Base-by-base conservation (phyloP, 1,140 invertebrate species). In the Lanistes nyassanus region DNA sequence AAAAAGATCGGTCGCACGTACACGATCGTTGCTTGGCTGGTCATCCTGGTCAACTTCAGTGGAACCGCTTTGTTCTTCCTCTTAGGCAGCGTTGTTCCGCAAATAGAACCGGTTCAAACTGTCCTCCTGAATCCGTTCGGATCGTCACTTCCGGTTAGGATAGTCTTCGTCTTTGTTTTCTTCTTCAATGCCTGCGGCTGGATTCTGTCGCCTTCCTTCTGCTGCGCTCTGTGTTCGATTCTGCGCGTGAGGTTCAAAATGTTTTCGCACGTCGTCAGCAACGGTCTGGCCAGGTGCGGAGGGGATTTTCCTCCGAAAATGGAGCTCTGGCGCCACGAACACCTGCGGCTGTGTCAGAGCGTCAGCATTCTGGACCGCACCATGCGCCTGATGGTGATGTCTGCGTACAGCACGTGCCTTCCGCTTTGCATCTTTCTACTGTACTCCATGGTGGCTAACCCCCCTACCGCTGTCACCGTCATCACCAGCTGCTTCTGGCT, bases 271-370 rank as follows among this genome's bases (percentile, higher is more conserved):
- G 36, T n/a, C 0, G 42, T 67, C 65, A 42, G 5, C 19, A 3
- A 23, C 4, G 65, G 37, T 11, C 16, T 67, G 1, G 37, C 36
- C 34, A 37, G 19, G 3, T 39, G 34, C 5, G 13, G 19, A n/a
- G 7, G 13, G 9, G 36, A 39, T 2, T 67, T 67, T n/a, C 65
- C 65, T 36, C 3, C 34, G 13, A 3, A 37, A 16, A 0, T 67
- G 65, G 65, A 67, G 65, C 21, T 34, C 34, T 67, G 65, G 65
- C 16, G 65, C 26, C 67, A 69, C 11, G 67, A 69, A 11, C 67
- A 69, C 26, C 47, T 69, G 47, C 19, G 42, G 23, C 42, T 69
- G 42, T 53, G 67, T 21, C 67, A 69, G 34, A 53, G 67, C 47
- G 67, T 69, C 5, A 51, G 23, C 6, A 6, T 55, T 9, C 42